Percentiles rank a stretch among this genome's conserved stretches.
phyloP scores from a whole-genome alignment of 64 coral and sea anemone species.

The Stylophora pistillata region DNA sequence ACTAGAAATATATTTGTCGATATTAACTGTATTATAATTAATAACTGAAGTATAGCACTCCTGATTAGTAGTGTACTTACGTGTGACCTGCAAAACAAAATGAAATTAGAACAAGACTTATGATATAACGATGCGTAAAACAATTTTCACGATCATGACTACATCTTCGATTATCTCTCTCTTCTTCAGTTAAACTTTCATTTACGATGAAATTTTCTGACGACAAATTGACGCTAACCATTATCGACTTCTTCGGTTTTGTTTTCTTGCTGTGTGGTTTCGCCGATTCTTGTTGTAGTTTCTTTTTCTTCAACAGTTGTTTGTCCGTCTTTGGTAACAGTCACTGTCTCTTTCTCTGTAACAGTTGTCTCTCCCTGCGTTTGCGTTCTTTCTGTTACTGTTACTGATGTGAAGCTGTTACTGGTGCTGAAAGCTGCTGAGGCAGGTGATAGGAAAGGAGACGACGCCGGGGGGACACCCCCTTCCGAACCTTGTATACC shows the following conservation, averaged over 20 bases:
- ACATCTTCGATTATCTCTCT: not conserved
- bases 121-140: constrained; percentile 1
- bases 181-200: not conserved
- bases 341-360: constrained; percentile 10
- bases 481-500: constrained; percentile 76
- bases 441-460: constrained; percentile 78
- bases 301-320: not conserved
- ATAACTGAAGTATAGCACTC: constrained; percentile 39
- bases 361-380: not conserved
- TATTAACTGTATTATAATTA: not conserved
- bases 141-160: not conserved
- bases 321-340: constrained; percentile 1
- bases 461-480: constrained; percentile 52
- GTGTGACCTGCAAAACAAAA: constrained; percentile 19
- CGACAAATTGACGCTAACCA: constrained; percentile 30
- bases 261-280: not conserved
- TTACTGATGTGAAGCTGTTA: constrained; percentile 16
- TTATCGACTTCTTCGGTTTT: constrained; percentile 4
- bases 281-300: constrained; percentile 30
- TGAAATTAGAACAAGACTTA: not conserved
- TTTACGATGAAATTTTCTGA: not conserved
- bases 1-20: not conserved
- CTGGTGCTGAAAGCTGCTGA: constrained; percentile 62
- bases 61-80: constrained; percentile 24
- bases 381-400: constrained; percentile 10